Percentiles rank a stretch among this genome's conserved stretches.
Evolutionary conservation across 2,113 vertebrate species (phyloP).

Genomic region (Elgaria multicarinata): DNA sequence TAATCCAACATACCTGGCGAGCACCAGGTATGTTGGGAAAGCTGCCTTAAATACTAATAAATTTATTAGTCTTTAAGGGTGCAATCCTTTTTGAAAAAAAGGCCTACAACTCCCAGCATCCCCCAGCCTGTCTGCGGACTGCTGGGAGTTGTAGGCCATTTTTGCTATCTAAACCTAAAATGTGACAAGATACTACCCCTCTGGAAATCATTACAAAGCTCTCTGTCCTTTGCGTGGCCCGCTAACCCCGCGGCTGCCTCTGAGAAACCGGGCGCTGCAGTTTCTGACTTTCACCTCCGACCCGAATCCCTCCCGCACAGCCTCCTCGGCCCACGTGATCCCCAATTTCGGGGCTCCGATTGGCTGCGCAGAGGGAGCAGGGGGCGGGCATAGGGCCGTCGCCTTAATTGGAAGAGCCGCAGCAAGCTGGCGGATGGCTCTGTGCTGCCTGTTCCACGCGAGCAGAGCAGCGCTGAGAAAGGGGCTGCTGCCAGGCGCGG

Average conservation of each 20-base stretch:
- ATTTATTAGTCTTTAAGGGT: too few relatives aligned
- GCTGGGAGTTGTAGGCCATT: too few relatives aligned
- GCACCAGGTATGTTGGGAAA: too few relatives aligned
- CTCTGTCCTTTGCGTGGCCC: neutral
- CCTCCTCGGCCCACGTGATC: neutral
- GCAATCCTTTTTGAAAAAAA: too few relatives aligned
- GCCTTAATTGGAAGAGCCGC: neutral
- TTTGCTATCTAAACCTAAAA: too few relatives aligned
- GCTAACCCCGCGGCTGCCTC: neutral
- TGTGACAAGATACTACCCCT: too few relatives aligned
- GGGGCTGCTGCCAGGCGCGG: neutral
- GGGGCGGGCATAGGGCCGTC: neutral
- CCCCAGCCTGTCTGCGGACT: too few relatives aligned
- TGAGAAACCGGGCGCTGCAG: neutral
- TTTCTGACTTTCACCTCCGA: neutral
- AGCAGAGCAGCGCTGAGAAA: neutral
- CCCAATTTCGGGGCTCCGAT: neutral
- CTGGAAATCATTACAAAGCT: neutral
- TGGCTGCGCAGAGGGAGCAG: neutral
- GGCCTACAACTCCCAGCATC: too few relatives aligned
- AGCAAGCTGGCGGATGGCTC: conserved; percentile 6
- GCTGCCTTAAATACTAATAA: too few relatives aligned
- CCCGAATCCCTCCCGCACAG: fast-evolving
- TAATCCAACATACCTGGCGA: too few relatives aligned
- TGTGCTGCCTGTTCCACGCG: neutral